Conservation (phyloP, 2,888 invertebrate genomes). For the Apantesis nais region DNA sequence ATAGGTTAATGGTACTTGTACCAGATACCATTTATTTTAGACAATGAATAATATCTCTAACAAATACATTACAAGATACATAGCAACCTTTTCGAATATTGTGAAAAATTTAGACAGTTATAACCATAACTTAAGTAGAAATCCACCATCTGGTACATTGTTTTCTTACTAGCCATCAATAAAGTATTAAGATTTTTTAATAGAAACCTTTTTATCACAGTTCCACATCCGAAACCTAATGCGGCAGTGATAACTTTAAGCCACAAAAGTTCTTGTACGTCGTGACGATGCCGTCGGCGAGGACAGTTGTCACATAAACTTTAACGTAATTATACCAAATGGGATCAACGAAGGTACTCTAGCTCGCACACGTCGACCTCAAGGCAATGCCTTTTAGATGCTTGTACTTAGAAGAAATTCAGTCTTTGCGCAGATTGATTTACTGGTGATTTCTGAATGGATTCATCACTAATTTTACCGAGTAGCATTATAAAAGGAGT, state of each 20-base stretch:
- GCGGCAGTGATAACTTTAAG: conserved; percentile 29
- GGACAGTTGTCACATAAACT: conserved; percentile 72
- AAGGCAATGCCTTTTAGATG: conserved; percentile 54
- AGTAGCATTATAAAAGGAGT: neutral
- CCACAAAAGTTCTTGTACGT: conserved; percentile 37
- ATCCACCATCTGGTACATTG: neutral
- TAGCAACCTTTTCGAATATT: neutral
- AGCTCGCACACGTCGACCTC: conserved; percentile 76
- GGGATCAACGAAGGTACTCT: conserved; percentile 76
- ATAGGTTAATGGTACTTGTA: conserved; percentile 3
- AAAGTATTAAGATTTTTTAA: neutral
- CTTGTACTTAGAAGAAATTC: conserved; percentile 72
- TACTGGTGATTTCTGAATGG: conserved; percentile 55
- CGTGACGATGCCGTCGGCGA: conserved; percentile 71
- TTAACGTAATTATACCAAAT: conserved; percentile 83
- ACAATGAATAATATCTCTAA: neutral
- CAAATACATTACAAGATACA: neutral
- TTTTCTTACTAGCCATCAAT: neutral
- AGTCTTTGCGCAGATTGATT: conserved; percentile 62
- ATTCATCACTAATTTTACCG: neutral
- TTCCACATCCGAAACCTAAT: conserved; percentile 28
- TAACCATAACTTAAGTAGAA: conserved; percentile 1
- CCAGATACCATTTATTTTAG: neutral
- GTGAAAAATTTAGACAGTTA: conserved; percentile 5
- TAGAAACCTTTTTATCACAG: neutral